These are phyloP conservation scores for Romanogobio albipinnatus DNA, from an alignment of 2,113 vertebrate genomes.

Conservation along the genomic window DNA sequence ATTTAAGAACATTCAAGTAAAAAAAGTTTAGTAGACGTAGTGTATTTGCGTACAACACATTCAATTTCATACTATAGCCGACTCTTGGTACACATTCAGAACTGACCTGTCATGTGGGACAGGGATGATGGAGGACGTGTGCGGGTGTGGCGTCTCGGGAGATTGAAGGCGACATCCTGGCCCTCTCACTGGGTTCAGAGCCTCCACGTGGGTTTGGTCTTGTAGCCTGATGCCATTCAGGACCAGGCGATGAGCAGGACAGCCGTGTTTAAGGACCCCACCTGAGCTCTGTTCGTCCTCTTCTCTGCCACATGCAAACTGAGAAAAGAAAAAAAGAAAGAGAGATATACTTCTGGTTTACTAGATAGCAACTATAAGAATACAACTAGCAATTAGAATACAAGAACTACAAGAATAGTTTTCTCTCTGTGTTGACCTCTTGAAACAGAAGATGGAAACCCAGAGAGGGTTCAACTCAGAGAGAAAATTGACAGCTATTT, in stretches of 20 bases:
- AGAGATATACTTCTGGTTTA: neutral
- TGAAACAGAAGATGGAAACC: neutral
- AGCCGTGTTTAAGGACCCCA: slow-evolving; percentile 72
- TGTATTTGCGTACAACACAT: neutral
- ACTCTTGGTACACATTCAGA: neutral
- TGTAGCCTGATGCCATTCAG: slow-evolving; percentile 69
- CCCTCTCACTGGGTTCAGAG: slow-evolving; percentile 69
- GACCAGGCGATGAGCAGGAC: slow-evolving; percentile 69
- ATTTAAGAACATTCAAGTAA: neutral
- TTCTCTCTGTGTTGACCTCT: neutral
- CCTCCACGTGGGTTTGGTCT: slow-evolving; percentile 72
- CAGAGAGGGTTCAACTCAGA: no score
- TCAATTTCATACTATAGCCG: neutral
- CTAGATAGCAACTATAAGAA: neutral
- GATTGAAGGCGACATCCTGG: slow-evolving; percentile 61
- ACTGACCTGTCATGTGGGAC: slow-evolving; percentile 79
- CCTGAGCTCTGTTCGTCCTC: slow-evolving; percentile 69
- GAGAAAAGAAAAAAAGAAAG: neutral
- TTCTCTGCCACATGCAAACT: slow-evolving; percentile 60
- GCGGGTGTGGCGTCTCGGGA: slow-evolving; percentile 57
- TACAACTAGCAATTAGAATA: no score
- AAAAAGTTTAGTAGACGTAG: neutral
- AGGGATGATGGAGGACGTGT: slow-evolving; percentile 76
- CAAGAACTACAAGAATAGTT: neutral
- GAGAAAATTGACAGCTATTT: no score